Evolutionary conservation across 2,888 invertebrate genomes (phyloP), one percentile per base, ranked within the genome.

Genomic region (Phengaris arion): DNA sequence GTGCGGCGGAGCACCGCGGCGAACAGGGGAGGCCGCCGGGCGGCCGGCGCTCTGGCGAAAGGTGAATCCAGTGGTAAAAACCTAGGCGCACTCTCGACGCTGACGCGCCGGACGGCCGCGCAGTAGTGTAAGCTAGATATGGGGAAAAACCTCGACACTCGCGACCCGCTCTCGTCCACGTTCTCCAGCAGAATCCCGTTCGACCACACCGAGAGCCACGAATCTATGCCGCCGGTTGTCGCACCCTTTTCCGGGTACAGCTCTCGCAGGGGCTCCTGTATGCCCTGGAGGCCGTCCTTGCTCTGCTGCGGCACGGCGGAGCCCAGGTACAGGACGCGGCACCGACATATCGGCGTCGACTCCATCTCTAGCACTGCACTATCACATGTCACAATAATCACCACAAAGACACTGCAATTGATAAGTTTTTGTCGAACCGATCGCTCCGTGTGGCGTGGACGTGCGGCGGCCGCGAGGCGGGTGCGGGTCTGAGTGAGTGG

Each of bases 151-250:
- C 98, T 95, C 68, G 98, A 98, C 79, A 99, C 97, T 88, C 98
- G 96, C 89, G 98, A 97, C 78, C 98, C 97, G 86, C 98, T 97
- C 91, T 99, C 99, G 88, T 99, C 99, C 54, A 99, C 97, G 89
- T 99, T 99, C 93, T 99, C 99, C 80, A 99, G 88, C 74, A 98
- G 90, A 80, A 99, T 96, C 74, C 99, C 99, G 87, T 99, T 99
- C 79, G 98, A 98, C 98, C 98, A 99, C 74, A 99, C 98, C 81
- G 98, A 98, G 75, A 99, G 94, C 98, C 98, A 98, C 81, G 99
- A 98, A 93, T 98, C 98, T 85, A 98, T 97, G 83, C 99, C 98
- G 86, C 97, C 95, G 80, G 97, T 96, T 78, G 97, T 95, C 77
- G 98, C 97, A 78, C 98, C 98, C 91, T 98, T 98, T 81, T 98